Evolutionary conservation across 2,888 invertebrate species (phyloP), one percentile per base, ranked within the genome.

Genomic region (Trimorus sp.): DNA sequence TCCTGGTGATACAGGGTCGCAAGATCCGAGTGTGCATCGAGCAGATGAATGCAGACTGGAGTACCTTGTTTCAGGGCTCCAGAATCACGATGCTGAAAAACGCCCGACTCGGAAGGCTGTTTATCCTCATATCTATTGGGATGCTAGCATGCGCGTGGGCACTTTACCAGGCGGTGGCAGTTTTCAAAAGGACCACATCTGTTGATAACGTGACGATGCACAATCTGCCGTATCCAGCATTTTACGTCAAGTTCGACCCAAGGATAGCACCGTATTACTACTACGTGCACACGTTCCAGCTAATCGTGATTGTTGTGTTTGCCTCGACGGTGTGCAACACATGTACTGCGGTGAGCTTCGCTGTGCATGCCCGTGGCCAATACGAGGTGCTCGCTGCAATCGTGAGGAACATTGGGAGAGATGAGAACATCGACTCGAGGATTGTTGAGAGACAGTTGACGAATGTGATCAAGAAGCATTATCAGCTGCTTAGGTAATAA

Each of bases 301-400:
- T 45, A 8, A 9, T 59, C 38, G 45, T 59, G 16, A 58, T 49
- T 16, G 11, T 69, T 1, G 36, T 69, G 15, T 58, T 58, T 14
- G 14, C 37, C 4, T 69, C 40, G 26, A 58, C 58, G 6, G 69
- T 59, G 12, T 69, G 58, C 14, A 69, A 69, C 14, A 69, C 69
- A 42, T 69, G 58, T 15, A 69, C 70, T 16, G 70, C 51, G 7
- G 51, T 70, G 1, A 70, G 51, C 45, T 70, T 59, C 58, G 42
- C 70, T 26, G 51, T 60, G n/a, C 70, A 70, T 12, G 60, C 51
- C 14, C 60, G 70, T 12, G 70, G 70, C 15, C 70, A 70, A 26
- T 70, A 70, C 12, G 51, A 70, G 7, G 51, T 70, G 2, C 45
- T 70, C 0, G 26, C 26, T 12, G 16, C 51, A 2, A 51, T 60